Evolutionary conservation across 2,113 vertebrate species (phyloP), one percentile per base, ranked within the genome.

Genomic region (Chaenogobius annularis): DNA sequence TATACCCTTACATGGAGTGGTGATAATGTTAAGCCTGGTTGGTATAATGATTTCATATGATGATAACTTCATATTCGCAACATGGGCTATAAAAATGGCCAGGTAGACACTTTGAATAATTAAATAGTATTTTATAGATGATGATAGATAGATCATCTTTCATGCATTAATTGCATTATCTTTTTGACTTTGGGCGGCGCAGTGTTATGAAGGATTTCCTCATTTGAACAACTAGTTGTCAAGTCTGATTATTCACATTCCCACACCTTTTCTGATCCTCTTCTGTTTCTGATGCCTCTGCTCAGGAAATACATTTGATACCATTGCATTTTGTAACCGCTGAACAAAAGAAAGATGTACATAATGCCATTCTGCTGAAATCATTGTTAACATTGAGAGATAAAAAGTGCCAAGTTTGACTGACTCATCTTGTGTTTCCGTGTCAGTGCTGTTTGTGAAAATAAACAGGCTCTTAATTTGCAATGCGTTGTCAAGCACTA

Each of bases 281-380:
- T 26, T 74, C 7, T 69, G 59, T 70, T 75, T 80, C 71, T 73
- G 69, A 52, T 66, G 55, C 68, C 47, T 65, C 72, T 64, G 71
- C 75, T 83, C 78, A 82, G 77, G 77, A 78, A 86, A 68, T 69
- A 50, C 77, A 77, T 69, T 69, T 23, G 63, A 58, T 40, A 40
- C 23, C 35, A 17, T 11, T 71, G 35, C 20, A 26, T 46, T 22
- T 9, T 65, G 56, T 71, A 66, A 70, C 9, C 65, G 31, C 2
- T 61, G 31, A 52, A 52, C 19, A 55, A 43, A n/a, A 3, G 20
- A 48, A 26, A 67, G 58, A 69, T 22, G 5, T 64, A 35, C 12
- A 69, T 52, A 63, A 31, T 59, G 43, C 40, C 20, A 31, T 80
- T 40, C 7, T 22, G 70, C n/a, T 22, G 61, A 40, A 70, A 74